Evolutionary conservation across 2,888 invertebrate genomes (phyloP).

Genomic region (Hermodice carunculata): DNA sequence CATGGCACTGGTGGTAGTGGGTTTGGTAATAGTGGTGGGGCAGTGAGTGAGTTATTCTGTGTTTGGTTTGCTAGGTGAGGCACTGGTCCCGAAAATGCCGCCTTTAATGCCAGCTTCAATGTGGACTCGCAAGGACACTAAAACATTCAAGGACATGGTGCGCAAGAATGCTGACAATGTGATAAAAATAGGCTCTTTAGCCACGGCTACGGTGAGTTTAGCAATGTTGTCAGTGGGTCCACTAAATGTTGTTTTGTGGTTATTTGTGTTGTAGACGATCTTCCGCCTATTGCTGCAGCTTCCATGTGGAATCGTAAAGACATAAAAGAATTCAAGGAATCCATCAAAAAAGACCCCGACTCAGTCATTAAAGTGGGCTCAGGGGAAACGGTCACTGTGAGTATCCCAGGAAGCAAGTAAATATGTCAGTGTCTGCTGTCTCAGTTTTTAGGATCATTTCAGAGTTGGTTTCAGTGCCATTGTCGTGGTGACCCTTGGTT

Average conservation of each 20-base stretch:
- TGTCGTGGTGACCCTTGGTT: too few species aligned
- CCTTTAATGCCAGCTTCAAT: slow-evolving; percentile 81
- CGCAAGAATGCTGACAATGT: slow-evolving; percentile 86
- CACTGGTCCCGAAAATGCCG: slow-evolving; percentile 39
- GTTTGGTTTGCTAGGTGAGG: too few species aligned
- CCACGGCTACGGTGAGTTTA: slow-evolving; percentile 89
- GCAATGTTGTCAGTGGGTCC: background rate
- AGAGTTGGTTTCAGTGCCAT: too few species aligned
- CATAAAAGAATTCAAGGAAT: slow-evolving; percentile 89
- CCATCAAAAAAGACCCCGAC: slow-evolving; percentile 84
- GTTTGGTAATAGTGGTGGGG: too few species aligned
- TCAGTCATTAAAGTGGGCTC: slow-evolving; percentile 95
- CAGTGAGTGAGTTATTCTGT: too few species aligned
- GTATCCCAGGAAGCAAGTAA: too few species aligned
- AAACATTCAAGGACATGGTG: slow-evolving; percentile 91
- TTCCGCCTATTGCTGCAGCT: slow-evolving; percentile 73
- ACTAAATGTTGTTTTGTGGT: slow-evolving; percentile 10
- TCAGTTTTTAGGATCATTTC: too few species aligned
- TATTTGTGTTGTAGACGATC: slow-evolving; percentile 50
- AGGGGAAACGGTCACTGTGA: slow-evolving; percentile 96
- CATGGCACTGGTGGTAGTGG: too few species aligned
- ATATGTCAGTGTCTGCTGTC: too few species aligned
- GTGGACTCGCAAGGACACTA: slow-evolving; percentile 94
- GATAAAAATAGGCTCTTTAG: slow-evolving; percentile 94
- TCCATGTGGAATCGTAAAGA: slow-evolving; percentile 97